A percentile compares a stretch with the other conserved stretches of the same genome.
phyloP scores from a whole-genome alignment of 2,888 invertebrate species.

The Pyralis farinalis region DNA sequence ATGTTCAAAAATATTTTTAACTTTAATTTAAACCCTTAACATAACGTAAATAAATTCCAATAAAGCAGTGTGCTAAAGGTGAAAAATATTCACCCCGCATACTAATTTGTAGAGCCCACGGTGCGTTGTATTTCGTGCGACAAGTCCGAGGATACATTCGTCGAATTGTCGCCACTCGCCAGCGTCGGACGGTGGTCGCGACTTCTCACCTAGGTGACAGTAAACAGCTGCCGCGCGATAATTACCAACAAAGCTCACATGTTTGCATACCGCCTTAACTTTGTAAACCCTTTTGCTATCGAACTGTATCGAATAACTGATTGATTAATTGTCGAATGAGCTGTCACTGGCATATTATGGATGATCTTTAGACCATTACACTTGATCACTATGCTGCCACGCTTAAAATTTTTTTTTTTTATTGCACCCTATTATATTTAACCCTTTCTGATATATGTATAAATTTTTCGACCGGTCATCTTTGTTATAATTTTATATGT shows the following conservation, averaged over 20 bases:
- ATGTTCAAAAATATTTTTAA: too few species aligned
- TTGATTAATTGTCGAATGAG: slow-evolving; percentile 18
- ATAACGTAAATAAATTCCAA: background rate
- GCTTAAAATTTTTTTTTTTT: too few species aligned
- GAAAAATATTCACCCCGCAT: slow-evolving; percentile 44
- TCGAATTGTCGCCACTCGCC: slow-evolving; percentile 53
- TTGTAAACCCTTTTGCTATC: slow-evolving; percentile 36
- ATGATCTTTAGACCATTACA: too few species aligned
- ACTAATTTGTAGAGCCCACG: slow-evolving; percentile 26
- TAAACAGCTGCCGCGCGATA: slow-evolving; percentile 73
- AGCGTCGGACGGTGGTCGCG: slow-evolving; percentile 72
- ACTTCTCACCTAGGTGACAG: slow-evolving; percentile 73
- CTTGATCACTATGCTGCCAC: too few species aligned
- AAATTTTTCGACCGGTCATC: too few species aligned
- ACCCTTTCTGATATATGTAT: too few species aligned
- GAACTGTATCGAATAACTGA: slow-evolving; percentile 37
- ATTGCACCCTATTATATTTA: too few species aligned
- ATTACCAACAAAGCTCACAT: slow-evolving; percentile 71
- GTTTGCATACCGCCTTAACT: slow-evolving; percentile 61
- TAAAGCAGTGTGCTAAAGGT: slow-evolving; percentile 29
- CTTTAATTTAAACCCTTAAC: too few species aligned
- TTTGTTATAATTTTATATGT: too few species aligned
- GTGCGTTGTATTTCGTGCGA: slow-evolving; percentile 34
- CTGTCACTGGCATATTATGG: too few species aligned
- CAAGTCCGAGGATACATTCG: slow-evolving; percentile 52